Conservation (phyloP, 2,888 invertebrate genomes). For the Oscheius sp. region DNA sequence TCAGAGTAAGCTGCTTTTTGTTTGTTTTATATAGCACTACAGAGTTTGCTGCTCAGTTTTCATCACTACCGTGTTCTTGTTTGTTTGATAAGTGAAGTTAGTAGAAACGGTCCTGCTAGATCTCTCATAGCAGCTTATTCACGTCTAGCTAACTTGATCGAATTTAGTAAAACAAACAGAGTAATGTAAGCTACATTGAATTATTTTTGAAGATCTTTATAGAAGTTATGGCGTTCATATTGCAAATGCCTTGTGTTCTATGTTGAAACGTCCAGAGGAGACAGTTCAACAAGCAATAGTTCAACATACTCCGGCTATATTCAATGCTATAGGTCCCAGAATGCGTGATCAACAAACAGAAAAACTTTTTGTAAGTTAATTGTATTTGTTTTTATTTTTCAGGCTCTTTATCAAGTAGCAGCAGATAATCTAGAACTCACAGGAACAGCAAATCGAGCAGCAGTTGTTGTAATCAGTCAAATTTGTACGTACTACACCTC, state of each 20-base stretch:
- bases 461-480: conserved; percentile 16
- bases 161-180: conserved; percentile 13
- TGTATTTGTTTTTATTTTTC: neutral
- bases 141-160: conserved; percentile 8
- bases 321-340: conserved; percentile 20
- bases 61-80: conserved; percentile 30
- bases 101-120: conserved; percentile 9
- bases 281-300: conserved; percentile 19
- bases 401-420: conserved; percentile 21
- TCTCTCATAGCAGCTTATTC: conserved; percentile 22
- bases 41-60: conserved; percentile 13
- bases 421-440: conserved; percentile 26
- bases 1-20: neutral
- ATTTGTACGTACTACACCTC: conserved; percentile 17
- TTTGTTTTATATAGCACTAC: neutral
- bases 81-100: conserved; percentile 23
- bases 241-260: neutral
- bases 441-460: conserved; percentile 14
- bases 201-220: neutral
- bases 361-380: conserved; percentile 14
- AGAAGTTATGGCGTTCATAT: conserved; percentile 29
- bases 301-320: conserved; percentile 12
- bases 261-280: conserved; percentile 28
- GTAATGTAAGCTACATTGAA: conserved; percentile 2
- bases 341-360: conserved; percentile 25